Percentiles rank a stretch among this genome's conserved stretches.
These are phyloP conservation scores for Odobenus rosmarus DNA, from an alignment of 2,113 vertebrate species.

Conservation along the genomic window DNA sequence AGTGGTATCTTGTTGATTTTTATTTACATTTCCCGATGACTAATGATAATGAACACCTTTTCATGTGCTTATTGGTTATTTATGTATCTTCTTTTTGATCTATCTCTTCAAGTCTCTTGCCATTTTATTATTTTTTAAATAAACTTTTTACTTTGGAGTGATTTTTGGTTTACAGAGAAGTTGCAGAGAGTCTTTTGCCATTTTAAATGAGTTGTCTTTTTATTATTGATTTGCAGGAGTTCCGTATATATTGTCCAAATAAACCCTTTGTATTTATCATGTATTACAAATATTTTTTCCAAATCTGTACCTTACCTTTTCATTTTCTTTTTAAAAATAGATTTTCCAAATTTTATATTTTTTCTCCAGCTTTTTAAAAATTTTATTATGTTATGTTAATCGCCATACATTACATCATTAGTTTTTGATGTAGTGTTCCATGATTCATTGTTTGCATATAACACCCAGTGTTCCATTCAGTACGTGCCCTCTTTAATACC, in stretches of 20 bases:
- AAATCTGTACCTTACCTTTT: neutral
- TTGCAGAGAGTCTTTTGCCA: neutral
- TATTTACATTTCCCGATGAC: neutral
- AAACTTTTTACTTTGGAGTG: neutral
- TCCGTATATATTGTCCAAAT: neutral
- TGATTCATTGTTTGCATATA: too few species aligned
- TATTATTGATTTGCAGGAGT: neutral
- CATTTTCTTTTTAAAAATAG: neutral
- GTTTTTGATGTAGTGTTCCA: too few species aligned
- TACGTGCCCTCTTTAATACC: too few species aligned
- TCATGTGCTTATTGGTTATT: neutral
- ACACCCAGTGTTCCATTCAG: too few species aligned
- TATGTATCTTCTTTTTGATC: neutral
- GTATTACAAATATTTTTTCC: neutral
- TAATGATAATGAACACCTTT: neutral
- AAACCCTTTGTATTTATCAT: slow-evolving; percentile 21
- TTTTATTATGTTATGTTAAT: too few species aligned
- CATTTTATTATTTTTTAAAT: neutral
- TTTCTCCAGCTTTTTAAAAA: neutral
- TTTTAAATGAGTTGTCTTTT: neutral
- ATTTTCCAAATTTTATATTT: neutral
- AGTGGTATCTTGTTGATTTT: neutral
- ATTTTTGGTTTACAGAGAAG: neutral
- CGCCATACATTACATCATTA: too few species aligned
- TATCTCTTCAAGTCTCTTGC: neutral